These are phyloP conservation scores for Lacanobia wlatinum DNA, from an alignment of 2,888 invertebrate species.

Conservation along the genomic window DNA sequence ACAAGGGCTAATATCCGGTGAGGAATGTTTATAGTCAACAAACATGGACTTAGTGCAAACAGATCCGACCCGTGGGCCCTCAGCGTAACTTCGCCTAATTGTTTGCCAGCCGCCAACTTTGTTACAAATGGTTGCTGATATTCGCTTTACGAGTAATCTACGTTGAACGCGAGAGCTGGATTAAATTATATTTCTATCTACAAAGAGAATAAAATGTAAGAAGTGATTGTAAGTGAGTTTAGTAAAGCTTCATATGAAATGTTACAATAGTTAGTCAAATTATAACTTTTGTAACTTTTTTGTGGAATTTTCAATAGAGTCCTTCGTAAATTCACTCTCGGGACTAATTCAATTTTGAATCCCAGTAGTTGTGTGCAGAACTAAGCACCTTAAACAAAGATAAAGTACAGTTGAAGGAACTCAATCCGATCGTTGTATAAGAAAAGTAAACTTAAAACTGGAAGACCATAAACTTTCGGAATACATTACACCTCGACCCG, in stretches of 20 bases:
- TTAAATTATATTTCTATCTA: constrained; percentile 59
- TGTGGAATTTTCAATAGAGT: background rate
- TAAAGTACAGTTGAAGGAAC: constrained; percentile 33
- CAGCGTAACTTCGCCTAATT: constrained; percentile 82
- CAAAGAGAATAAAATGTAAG: constrained; percentile 53
- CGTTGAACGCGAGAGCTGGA: constrained; percentile 55
- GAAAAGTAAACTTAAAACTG: constrained; percentile 53
- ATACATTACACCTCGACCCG: constrained; percentile 74
- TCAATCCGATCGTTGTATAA: constrained; percentile 31
- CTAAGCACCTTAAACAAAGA: constrained; percentile 38
- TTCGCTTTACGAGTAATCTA: constrained; percentile 69
- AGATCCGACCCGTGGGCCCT: constrained; percentile 76
- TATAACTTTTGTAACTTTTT: background rate
- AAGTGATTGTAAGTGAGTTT: constrained; percentile 29
- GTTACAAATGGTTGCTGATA: constrained; percentile 76
- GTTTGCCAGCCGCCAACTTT: constrained; percentile 79
- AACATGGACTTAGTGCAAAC: constrained; percentile 83
- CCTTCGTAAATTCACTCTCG: background rate
- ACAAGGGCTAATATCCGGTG: constrained; percentile 86
- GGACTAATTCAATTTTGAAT: background rate
- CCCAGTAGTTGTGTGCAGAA: constrained; percentile 3
- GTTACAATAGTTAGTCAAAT: constrained; percentile 3
- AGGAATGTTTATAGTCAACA: constrained; percentile 83
- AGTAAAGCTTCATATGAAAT: background rate
- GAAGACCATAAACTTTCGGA: constrained; percentile 72